A percentile compares a stretch with the other conserved stretches of the same genome.
Evolutionary conservation across 2,888 invertebrate species (phyloP).

Genomic region (Tachystola acroxantha): DNA sequence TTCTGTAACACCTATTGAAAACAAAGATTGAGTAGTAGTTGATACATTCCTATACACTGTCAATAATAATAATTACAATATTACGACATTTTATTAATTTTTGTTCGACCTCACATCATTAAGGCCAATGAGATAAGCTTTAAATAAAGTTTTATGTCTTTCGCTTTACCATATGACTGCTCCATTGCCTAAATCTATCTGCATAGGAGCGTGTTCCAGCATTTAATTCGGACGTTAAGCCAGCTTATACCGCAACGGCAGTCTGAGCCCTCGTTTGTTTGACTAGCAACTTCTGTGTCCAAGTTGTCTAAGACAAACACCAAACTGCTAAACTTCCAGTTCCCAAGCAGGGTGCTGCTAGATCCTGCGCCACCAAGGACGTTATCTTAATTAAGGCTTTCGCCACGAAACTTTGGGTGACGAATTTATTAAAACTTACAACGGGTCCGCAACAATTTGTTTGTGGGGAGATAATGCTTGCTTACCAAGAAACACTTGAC

Average conservation of each 20-base stretch:
- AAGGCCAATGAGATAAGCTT: no score
- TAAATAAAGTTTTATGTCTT: no score
- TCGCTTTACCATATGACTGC: no score
- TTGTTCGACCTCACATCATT: no score
- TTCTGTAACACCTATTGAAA: no score
- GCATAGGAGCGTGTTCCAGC: conserved; percentile 43
- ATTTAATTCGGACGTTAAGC: conserved; percentile 56
- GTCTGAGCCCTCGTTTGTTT: conserved; percentile 45
- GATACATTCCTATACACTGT: no score
- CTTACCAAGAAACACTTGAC: neutral
- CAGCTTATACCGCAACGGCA: conserved; percentile 33
- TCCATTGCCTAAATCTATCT: neutral
- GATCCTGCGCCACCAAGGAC: conserved; percentile 36
- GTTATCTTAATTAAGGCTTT: conserved; percentile 62
- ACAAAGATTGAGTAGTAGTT: no score
- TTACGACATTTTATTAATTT: no score
- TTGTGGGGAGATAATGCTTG: conserved; percentile 10
- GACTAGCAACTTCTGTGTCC: conserved; percentile 62
- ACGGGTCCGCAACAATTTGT: conserved; percentile 24
- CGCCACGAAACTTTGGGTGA: conserved; percentile 38
- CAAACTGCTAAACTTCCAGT: conserved; percentile 56
- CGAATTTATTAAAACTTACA: conserved; percentile 51
- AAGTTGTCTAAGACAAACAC: conserved; percentile 67
- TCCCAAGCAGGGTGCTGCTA: conserved; percentile 29
- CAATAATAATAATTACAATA: no score